Evolutionary conservation across 1,140 invertebrate genomes (phyloP), one percentile per base, ranked within the genome.

Genomic region (Macrobrachium nipponense): DNA sequence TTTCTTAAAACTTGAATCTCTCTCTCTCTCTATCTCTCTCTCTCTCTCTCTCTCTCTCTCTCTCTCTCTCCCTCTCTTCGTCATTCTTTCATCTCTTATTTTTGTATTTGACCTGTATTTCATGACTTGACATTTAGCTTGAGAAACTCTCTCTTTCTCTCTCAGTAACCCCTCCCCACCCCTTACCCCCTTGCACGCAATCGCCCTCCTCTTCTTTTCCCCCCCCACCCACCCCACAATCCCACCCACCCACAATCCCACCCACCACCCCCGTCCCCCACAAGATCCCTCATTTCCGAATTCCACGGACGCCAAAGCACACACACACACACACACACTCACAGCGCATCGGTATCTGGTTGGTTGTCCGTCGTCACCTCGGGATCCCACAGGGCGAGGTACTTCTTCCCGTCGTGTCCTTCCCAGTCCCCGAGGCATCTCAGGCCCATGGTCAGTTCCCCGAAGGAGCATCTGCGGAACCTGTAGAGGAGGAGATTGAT

Each of bases 291-390:
- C 27, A 36, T 36, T 36, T 36, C 27, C 27, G 62, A 18, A 64
- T 64, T 18, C 27, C 27, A 2, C 2, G 17, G 10, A 23, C 75
- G 72, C 77, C 58, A 83, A 72, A 44, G 78, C 51, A 18, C 27
- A 94, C 94, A 92, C 92, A 95, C 94, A 62, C 27, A 94, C 94
- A 92, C 92, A 95, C 94, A 62, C 27, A 94, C 94, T 92, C 92
- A 95, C 94, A 62, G 94, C 94, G 90, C 95, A 95, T 89, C 94
- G 92, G 90, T 95, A 95, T 89, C 92, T 92, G 94, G 93, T 87
- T 92, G 91, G 72, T 87, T 82, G 51, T 81, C 73, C 2, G 75
- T 89, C 18, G 89, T 89, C 23, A 83, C 83, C 5, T 61, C 86
- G 1, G 87, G 87, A 80, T 91, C 91, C 89, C 91, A 90, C 36